Conservation (phyloP, 2,797 vertebrate species). For the Acestrorhynchus altus region DNA sequence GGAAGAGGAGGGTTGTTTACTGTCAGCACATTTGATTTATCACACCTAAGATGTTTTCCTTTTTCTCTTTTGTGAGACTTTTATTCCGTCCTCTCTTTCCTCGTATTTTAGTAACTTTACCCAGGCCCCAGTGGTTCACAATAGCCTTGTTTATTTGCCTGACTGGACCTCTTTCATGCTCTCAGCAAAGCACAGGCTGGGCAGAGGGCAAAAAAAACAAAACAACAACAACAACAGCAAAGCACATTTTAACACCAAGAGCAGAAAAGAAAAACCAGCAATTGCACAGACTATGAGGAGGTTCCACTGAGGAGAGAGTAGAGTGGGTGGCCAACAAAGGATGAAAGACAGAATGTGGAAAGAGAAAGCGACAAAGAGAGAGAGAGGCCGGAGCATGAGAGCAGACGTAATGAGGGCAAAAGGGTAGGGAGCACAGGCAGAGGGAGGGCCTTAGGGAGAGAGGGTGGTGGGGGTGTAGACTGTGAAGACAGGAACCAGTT, state of each 20-base stretch:
- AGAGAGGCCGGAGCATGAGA: background rate
- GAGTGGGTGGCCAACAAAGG: constrained; percentile 4
- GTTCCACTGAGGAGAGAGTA: background rate
- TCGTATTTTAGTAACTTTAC: constrained; percentile 15
- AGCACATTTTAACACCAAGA: constrained; percentile 21
- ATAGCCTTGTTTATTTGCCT: constrained; percentile 44
- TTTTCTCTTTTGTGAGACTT: background rate
- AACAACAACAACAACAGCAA: background rate
- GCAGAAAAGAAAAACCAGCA: background rate
- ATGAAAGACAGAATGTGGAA: background rate
- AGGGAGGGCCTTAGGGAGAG: background rate
- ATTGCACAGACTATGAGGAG: background rate
- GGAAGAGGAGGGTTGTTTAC: constrained; percentile 25
- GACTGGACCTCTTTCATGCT: constrained; percentile 35
- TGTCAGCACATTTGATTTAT: constrained; percentile 33
- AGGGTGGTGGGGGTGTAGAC: no score
- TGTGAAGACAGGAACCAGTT: no score
- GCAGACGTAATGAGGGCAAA: background rate
- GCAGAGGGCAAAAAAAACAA: constrained; percentile 20
- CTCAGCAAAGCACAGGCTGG: constrained; percentile 4
- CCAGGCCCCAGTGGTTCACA: background rate
- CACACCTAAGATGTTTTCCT: constrained; percentile 10
- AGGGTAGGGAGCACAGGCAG: background rate
- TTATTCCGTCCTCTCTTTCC: constrained; percentile 23
- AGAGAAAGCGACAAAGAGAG: constrained; percentile 19